Evolutionary conservation across 2,797 vertebrate genomes (phyloP), one percentile per base, ranked within the genome.

Genomic region (Oreochromis mossambicus): DNA sequence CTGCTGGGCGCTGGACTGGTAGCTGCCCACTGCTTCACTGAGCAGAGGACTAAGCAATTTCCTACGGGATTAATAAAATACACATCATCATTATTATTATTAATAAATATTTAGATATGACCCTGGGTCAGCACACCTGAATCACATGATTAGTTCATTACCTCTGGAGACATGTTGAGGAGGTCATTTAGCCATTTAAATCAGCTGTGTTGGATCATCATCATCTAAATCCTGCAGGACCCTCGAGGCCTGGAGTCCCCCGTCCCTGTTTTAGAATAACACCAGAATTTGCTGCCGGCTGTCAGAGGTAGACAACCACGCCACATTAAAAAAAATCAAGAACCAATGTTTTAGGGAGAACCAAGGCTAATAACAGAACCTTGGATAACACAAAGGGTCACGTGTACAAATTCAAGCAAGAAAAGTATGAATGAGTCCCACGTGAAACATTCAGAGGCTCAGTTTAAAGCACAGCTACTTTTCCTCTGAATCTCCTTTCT

Each of bases 191-290:
- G 29, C 55, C 56, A 10, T 19, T 58, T 19, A 58, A 32, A 11
- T 21, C 19, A 10, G 9, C 5, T 52, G 50, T 19, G 56, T 58
- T 58, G 56, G 56, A 0, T 58, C 55, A 34, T 32, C 55, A 34
- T 32, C 56, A 3, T 34, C 5, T 11, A 32, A 56, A 29, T 19
- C 56, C 56, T 11, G 15, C 56, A 19, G 55, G 26, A 58, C 26
- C 55, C 26, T 32, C 5, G 5, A 58, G 55, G 55, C 15, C 29
- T 0, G 15, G 8, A 61, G 56, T 2, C 15, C 8, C 26, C 4
- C 56, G 9, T 19, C 56, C 15, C 56, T 4, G 56, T 10, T 61
- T 7, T 1, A 34, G 3, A 61, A n/a, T 0, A 61, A 61, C 58
- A 36, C 1, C 2, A 11, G 56, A 61, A 13, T 26, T 24, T 54